Evolutionary conservation across 2,113 vertebrate genomes (phyloP).

Genomic region (Nymphicus hollandicus): DNA sequence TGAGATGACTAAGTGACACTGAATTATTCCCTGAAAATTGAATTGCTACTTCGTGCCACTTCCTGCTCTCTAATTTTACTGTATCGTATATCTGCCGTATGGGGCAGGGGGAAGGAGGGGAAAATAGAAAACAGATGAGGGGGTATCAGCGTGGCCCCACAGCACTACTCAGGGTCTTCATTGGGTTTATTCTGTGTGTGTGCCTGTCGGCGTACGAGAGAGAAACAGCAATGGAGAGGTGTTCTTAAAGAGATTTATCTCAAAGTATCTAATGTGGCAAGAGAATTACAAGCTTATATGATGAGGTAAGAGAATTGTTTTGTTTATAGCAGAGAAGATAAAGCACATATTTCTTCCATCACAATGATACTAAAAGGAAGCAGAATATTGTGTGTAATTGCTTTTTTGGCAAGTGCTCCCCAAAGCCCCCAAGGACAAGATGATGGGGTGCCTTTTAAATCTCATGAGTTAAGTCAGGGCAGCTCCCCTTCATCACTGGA

Average conservation of each 20-base stretch:
- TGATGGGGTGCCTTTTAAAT: not conserved
- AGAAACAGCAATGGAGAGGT: not conserved
- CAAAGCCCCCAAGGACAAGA: not conserved
- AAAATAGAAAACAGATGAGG: slow-evolving; percentile 34
- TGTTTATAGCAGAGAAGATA: slow-evolving; percentile 21
- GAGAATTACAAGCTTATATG: not conserved
- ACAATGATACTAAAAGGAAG: not conserved
- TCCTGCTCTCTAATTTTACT: not conserved
- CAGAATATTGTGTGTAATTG: slow-evolving; percentile 13
- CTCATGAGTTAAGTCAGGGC: not conserved
- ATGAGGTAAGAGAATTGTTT: slow-evolving; percentile 33
- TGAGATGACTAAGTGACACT: not conserved
- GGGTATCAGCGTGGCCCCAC: not conserved
- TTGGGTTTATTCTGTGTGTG: not conserved
- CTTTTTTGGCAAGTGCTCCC: not conserved
- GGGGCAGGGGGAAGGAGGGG: not conserved
- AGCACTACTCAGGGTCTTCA: not conserved
- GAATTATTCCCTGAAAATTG: slow-evolving; percentile 10
- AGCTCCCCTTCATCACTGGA: not conserved
- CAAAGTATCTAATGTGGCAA: not conserved
- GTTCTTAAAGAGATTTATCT: not conserved
- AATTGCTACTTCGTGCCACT: not conserved
- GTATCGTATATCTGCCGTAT: not conserved
- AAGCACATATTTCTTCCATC: slow-evolving; percentile 21
- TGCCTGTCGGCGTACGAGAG: not conserved